A percentile compares a stretch with the other conserved stretches of the same genome.
phyloP scores from a whole-genome alignment of 2,113 vertebrate genomes.

The Corvus hawaiiensis region DNA sequence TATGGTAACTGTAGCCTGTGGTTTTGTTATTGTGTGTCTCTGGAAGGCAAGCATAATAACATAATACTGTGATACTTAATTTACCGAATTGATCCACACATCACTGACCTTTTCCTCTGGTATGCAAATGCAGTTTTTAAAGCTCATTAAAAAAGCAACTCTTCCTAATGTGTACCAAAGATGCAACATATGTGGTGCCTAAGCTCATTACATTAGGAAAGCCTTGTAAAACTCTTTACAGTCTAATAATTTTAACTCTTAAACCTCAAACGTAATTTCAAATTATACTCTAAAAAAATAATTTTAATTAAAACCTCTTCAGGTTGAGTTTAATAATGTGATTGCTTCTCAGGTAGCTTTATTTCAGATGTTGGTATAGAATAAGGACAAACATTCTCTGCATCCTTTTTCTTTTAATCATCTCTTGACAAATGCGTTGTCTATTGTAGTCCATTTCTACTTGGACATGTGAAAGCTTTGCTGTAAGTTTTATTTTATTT shows the following conservation, averaged over 20 bases:
- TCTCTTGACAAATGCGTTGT: neutral
- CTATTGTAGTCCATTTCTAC: neutral
- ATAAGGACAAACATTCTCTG: neutral
- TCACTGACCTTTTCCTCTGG: conserved; percentile 53
- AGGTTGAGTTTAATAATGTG: neutral
- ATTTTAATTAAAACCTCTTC: neutral
- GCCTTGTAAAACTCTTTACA: conserved; percentile 22
- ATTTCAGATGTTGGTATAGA: neutral
- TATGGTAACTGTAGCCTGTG: neutral
- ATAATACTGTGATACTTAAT: conserved; percentile 55
- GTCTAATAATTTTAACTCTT: conserved; percentile 37
- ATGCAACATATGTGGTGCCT: conserved; percentile 37
- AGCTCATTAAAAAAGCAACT: conserved; percentile 56
- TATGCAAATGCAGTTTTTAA: conserved; percentile 57
- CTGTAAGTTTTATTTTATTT: neutral
- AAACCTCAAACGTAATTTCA: neutral
- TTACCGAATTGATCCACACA: conserved; percentile 37
- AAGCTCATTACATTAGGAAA: conserved; percentile 39
- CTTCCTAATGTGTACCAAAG: conserved; percentile 31
- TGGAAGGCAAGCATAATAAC: conserved; percentile 24
- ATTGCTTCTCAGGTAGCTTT: neutral
- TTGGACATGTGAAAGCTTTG: neutral
- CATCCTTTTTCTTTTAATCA: neutral
- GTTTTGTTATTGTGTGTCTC: conserved; percentile 4
- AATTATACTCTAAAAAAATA: neutral